Base-by-base conservation (phyloP, 1,140 invertebrate genomes). In the Plutomurus gul region DNA sequence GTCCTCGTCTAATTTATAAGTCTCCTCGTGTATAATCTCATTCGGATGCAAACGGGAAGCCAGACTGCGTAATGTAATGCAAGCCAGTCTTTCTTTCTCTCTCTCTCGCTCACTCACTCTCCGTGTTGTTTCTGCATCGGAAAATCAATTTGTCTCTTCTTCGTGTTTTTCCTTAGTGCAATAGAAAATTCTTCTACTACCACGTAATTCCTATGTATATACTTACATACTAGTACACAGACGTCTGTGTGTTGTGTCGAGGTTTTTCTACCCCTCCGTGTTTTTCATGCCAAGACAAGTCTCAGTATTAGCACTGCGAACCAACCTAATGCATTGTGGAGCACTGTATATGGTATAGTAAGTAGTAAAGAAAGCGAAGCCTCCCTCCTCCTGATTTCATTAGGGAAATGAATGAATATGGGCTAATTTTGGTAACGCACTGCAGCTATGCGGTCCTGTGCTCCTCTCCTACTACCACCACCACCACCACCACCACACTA, bases 371-470 rank as follows among this genome's bases (percentile, higher is more conserved):
- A 16, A 33, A 72, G 11, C 36, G 20, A 46, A 40, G 70, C 40
- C 40, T 49, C 43, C 72, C 43, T 74, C 72, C 39, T 47, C 33
- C 75, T 76, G 75, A 76, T 76, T 76, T 76, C 75, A 76, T 76
- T 76, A 76, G 75, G 75, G 75, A 76, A 76, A 76, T 76, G 75
- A 76, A 76, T 76, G 75, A 76, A 76, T 76, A 76, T 76, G 75
- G 75, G 75, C 75, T 76, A 76, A 76, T 76, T 76, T 76, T 22
- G 47, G 75, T 74, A 74, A 74, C 39, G 43, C 72, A 74, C 72
- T 74, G 72, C 72, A 74, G 72, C 72, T 72, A 72, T 72, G 70
- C 70, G 70, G 37, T 72, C 70, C 70, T 72, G 6, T 20, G 4
- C 46, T 46, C 36, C 20, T 27, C 18, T n/a, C 22, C 1, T 1